Evolutionary conservation across 2,888 invertebrate species (phyloP).

Genomic region (Gortyna flavago): DNA sequence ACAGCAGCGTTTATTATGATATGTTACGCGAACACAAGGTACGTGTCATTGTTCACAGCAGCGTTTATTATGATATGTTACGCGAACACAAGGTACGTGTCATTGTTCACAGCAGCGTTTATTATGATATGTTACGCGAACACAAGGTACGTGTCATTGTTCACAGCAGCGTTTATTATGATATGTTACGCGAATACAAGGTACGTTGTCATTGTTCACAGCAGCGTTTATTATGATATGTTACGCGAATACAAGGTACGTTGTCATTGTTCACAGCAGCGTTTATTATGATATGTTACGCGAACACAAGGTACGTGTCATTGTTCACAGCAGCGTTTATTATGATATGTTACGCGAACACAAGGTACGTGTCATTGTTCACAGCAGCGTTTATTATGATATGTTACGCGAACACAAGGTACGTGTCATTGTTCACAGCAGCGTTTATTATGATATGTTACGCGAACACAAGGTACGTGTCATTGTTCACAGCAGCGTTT

Average conservation of each 20-base stretch:
- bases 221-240: not conserved
- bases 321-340: no score
- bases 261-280: not conserved
- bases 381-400: no score
- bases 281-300: conserved; percentile 94
- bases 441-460: conserved; percentile 96
- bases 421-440: no score
- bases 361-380: conserved; percentile 83
- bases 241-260: no score
- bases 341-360: conserved; percentile 96
- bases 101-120: not conserved
- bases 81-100: no score
- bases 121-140: no score
- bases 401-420: conserved; percentile 93
- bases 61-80: no score
- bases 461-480: conserved; percentile 91
- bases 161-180: not conserved
- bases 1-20: not conserved
- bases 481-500: no score
- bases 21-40: no score
- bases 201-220: not conserved
- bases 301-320: conserved; percentile 90
- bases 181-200: no score
- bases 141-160: no score
- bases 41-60: not conserved